A percentile compares a stretch with the other conserved stretches of the same genome.
phyloP scores from a whole-genome alignment of 2,113 vertebrate genomes.

The Elephantulus edwardii region DNA sequence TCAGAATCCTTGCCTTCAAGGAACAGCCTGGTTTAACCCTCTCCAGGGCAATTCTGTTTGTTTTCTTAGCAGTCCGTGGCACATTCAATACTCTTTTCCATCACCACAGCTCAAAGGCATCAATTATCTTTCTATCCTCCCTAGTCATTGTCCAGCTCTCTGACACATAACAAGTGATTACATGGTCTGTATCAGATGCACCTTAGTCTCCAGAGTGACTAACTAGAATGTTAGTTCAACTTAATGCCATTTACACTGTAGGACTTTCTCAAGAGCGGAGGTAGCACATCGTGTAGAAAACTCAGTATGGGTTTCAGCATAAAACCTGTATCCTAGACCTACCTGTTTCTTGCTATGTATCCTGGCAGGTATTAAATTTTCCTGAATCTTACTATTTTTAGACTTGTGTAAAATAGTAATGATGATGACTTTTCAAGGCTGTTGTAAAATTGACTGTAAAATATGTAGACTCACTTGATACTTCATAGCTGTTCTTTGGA shows the following conservation, averaged over 20 bases:
- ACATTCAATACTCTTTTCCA: too few relatives aligned
- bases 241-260: neutral
- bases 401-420: neutral
- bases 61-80: too few relatives aligned
- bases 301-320: neutral
- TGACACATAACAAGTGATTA: too few relatives aligned
- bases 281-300: neutral
- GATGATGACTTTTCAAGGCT: neutral
- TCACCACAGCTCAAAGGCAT: too few relatives aligned
- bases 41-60: too few relatives aligned
- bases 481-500: neutral
- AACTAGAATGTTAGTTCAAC: neutral
- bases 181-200: too few relatives aligned
- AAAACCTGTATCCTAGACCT: neutral
- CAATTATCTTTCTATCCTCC: too few relatives aligned
- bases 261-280: neutral
- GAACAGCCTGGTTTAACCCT: too few relatives aligned
- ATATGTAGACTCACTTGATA: neutral
- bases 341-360: neutral
- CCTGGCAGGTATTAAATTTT: conserved; percentile 3
- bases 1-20: too few relatives aligned
- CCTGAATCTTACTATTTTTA: neutral
- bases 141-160: too few relatives aligned
- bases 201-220: too few relatives aligned
- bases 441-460: neutral